phyloP scores from a whole-genome alignment of 2,113 vertebrate genomes.

The Neogobius melanostomus region DNA sequence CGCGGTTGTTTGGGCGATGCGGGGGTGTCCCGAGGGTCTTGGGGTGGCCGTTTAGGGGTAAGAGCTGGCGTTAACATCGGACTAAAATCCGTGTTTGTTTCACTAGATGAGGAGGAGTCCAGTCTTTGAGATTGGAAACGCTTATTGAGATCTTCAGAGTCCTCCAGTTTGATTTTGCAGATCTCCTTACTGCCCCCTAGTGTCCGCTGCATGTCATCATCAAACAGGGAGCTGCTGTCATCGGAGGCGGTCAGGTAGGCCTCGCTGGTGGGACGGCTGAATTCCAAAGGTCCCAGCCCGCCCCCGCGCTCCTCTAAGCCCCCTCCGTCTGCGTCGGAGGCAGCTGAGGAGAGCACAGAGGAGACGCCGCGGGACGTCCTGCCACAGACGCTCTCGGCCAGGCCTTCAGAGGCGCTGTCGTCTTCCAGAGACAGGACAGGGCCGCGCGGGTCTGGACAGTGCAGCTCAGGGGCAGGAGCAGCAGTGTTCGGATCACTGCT shows the following conservation, averaged over 20 bases:
- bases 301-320: conserved; percentile 72
- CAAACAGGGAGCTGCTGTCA: conserved; percentile 91
- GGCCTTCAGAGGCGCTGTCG: conserved; percentile 46
- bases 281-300: conserved; percentile 44
- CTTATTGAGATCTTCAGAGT: conserved; percentile 89
- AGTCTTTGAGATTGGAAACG: conserved; percentile 87
- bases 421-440: conserved; percentile 67
- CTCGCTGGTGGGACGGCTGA: conserved; percentile 83
- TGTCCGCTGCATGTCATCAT: conserved; percentile 83
- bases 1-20: conserved; percentile 79
- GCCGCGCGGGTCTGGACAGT: conserved; percentile 58
- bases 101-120: conserved; percentile 87
- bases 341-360: conserved; percentile 78
- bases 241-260: conserved; percentile 89
- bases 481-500: conserved; percentile 63
- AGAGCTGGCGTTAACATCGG: conserved; percentile 62
- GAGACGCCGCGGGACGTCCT: conserved; percentile 71
- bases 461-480: conserved; percentile 55
- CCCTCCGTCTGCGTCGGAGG: conserved; percentile 77
- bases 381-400: conserved; percentile 40
- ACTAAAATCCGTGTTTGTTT: conserved; percentile 63
- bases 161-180: conserved; percentile 57
- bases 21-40: conserved; percentile 65
- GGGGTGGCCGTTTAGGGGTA: conserved; percentile 69
- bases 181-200: conserved; percentile 13